These are phyloP conservation scores for Byasa hedistus DNA, from an alignment of 2,888 invertebrate genomes.

Conservation along the genomic window DNA sequence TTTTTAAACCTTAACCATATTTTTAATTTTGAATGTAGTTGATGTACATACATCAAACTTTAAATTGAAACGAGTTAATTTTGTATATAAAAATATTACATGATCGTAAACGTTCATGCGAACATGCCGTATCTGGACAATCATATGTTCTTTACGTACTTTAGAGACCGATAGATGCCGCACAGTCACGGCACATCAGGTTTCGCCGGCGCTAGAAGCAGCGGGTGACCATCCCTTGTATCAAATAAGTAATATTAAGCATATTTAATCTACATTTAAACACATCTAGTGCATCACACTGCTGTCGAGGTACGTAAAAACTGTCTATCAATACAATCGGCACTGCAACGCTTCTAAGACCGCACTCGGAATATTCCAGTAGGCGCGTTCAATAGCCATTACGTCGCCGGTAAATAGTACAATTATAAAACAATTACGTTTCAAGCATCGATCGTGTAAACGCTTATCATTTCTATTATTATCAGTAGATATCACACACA, in stretches of 20 bases:
- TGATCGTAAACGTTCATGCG: neutral
- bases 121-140: slow-evolving; percentile 50
- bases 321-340: slow-evolving; percentile 35
- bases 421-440: slow-evolving; percentile 42
- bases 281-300: slow-evolving; percentile 35
- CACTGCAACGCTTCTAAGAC: slow-evolving; percentile 56
- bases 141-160: slow-evolving; percentile 52
- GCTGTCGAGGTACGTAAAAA: slow-evolving; percentile 41
- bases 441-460: slow-evolving; percentile 57
- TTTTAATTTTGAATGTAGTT: neutral
- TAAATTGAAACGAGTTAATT: neutral
- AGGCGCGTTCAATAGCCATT: slow-evolving; percentile 48
- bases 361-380: slow-evolving; percentile 56
- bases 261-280: slow-evolving; percentile 34
- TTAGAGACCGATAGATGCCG: slow-evolving; percentile 69
- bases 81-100: neutral
- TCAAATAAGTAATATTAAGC: slow-evolving; percentile 26
- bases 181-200: slow-evolving; percentile 68
- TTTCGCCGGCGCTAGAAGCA: slow-evolving; percentile 66
- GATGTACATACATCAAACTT: neutral
- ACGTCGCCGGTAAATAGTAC: slow-evolving; percentile 46
- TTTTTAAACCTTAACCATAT: neutral
- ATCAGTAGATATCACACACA: slow-evolving; percentile 33
- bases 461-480: slow-evolving; percentile 41
- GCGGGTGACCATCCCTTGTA: slow-evolving; percentile 53